Base-by-base conservation (phyloP, 2,888 invertebrate genomes). In the Sminthurides aquaticus region DNA sequence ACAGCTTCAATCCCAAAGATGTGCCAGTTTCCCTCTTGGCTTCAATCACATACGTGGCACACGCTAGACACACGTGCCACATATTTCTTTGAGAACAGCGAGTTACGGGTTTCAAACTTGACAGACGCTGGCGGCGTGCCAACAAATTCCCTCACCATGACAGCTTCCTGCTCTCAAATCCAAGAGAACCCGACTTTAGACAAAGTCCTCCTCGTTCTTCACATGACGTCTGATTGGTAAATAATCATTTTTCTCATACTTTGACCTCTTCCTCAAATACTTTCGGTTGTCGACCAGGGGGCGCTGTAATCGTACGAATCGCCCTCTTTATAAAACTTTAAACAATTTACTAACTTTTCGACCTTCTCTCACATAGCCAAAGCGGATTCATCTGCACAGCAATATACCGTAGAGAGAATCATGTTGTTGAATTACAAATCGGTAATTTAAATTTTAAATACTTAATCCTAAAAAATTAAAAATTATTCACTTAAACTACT, bases 351-450 rank as follows among this genome's bases (percentile, higher is more conserved):
- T n/a, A n/a, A n/a, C n/a, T n/a, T n/a, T n/a, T n/a, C n/a, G n/a
- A n/a, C n/a, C n/a, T n/a, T n/a, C n/a, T n/a, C n/a, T n/a, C n/a
- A n/a, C n/a, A 58, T 82, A 89, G 89, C 78, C 85, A 86, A 79
- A 88, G 86, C 77, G 89, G 92, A 72, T 93, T 87, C 81, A 89
- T 90, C 79, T 93, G 93, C 81, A 88, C 92, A 84, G 86, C 89
- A 77, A 87, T 93, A 77, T 90, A 91, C 82, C 85, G 88, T 29
- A 85, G 93, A 62, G 91, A 91, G 80, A 84, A 87, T 65, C 88
- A 90, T 82, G 90, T 93, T 74, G 88, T 91, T 73, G 91, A 92
- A 82, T 85, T 91, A 76, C 91, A 92, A 82, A 87, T 88, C 67
- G 91, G 79, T 79, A 71, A 75, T 74, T 65, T n/a, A 15, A 58